phyloP scores from a whole-genome alignment of 35 echinoderm and acorn worm species.

The Apostichopus parvimensis region DNA sequence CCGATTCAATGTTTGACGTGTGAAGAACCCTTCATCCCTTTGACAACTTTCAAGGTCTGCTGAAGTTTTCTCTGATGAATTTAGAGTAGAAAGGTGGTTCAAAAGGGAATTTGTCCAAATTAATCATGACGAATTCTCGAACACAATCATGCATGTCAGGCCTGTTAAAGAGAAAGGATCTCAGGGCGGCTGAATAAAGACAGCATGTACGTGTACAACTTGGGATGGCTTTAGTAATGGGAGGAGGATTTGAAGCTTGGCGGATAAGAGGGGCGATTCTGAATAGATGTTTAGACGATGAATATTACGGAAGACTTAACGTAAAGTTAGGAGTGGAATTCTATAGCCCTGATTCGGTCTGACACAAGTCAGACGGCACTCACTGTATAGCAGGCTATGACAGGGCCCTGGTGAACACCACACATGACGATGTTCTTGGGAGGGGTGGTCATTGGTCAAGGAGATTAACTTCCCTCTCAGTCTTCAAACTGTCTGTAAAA shows the following conservation, averaged over 20 bases:
- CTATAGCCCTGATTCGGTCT: neutral
- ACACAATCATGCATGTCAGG: neutral
- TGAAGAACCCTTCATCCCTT: neutral
- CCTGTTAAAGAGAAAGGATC: neutral
- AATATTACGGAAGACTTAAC: slow-evolving; percentile 17
- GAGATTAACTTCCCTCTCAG: no score
- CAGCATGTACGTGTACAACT: no score
- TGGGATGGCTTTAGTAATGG: slow-evolving; percentile 33
- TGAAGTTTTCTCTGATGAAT: slow-evolving; percentile 8
- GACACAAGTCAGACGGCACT: neutral
- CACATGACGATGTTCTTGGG: neutral
- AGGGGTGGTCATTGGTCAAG: neutral
- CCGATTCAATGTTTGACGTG: no score
- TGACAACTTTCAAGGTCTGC: slow-evolving; percentile 25
- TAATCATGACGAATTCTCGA: slow-evolving; percentile 19
- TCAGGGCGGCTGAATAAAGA: no score
- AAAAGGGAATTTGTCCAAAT: slow-evolving; percentile 29
- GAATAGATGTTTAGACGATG: slow-evolving; percentile 13
- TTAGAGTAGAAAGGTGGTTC: neutral
- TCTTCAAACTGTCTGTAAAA: no score
- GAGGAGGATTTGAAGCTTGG: neutral
- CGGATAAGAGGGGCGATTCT: neutral
- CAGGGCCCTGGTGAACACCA: neutral
- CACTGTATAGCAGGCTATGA: no score
- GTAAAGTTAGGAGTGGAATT: neutral